Evolutionary conservation across 2,797 vertebrate species (phyloP), one percentile per base, ranked within the genome.

Genomic region (Liparis tanakae): DNA sequence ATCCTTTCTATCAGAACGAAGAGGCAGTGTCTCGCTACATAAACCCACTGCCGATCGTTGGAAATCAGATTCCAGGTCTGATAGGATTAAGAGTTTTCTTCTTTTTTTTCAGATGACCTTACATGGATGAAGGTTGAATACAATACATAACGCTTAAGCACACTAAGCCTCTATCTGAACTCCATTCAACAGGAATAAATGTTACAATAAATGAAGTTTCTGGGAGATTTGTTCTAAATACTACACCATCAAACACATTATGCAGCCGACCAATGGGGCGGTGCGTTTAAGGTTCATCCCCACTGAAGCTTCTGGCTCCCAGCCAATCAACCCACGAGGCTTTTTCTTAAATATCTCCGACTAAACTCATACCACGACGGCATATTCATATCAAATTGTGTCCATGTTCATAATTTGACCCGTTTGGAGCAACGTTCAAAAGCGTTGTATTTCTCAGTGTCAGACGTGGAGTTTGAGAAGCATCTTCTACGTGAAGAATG

Each of bases 131-230:
- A 69, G 20, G 51, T 41, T 39, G 20, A 68, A 8, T 25, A 54
- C 15, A 64, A 15, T 0, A 44, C 34, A 54, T 36, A 44, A 33
- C 10, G 17, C 46, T 50, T n/a, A 18, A 33, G 4, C 61, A 50
- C 59, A 51, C 25, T 30, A 20, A 68, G 14, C 53, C 48, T 43
- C 55, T 20, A 37, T 3, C 33, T 65, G 61, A 80, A 65, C 61
- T 67, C 33, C 10, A 51, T 53, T 56, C 54, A 50, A 81, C 51
- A 51, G 53, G 37, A 54, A 64, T 3, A 72, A 57, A 25, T 57
- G 67, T 72, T 57, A 77, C 71, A 83, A 81, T 30, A 59, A 72
- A 72, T 13, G 25, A 44, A 37, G 79, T 81, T 77, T 77, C 43
- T 34, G 59, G 18, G 54, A 67, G 43, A 78, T 73, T 20, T 60